Conservation (phyloP, 1,140 invertebrate species). For the Zaprionus inermis region DNA sequence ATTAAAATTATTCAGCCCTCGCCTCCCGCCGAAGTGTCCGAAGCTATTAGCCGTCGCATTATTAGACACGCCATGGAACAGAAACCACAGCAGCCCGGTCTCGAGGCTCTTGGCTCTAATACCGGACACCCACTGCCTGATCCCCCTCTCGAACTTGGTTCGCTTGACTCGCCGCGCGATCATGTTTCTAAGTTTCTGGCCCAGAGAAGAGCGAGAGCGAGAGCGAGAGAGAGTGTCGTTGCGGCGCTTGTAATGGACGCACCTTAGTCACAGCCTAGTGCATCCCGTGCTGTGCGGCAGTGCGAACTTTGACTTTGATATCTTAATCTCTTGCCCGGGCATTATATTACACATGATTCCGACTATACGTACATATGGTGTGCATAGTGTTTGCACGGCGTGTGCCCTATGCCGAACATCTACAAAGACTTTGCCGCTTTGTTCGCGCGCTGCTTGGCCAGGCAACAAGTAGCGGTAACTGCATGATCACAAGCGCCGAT, state of each 20-base stretch:
- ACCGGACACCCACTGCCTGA: neutral
- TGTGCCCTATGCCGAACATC: slow-evolving; percentile 66
- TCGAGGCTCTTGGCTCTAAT: neutral
- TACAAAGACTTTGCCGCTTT: slow-evolving; percentile 49
- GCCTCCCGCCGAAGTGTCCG: slow-evolving; percentile 59
- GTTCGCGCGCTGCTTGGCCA: neutral
- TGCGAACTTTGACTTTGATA: slow-evolving; percentile 79
- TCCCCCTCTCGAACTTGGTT: neutral
- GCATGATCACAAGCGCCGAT: slow-evolving; percentile 73
- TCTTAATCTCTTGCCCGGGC: slow-evolving; percentile 70
- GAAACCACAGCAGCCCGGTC: slow-evolving; percentile 58
- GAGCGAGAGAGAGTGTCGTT: slow-evolving; percentile 63
- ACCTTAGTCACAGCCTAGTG: slow-evolving; percentile 72
- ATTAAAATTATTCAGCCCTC: slow-evolving; percentile 65
- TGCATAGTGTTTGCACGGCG: slow-evolving; percentile 40
- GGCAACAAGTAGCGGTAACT: slow-evolving; percentile 69
- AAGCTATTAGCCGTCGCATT: slow-evolving; percentile 76
- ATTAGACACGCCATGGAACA: slow-evolving; percentile 69
- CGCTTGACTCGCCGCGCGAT: slow-evolving; percentile 44
- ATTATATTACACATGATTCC: slow-evolving; percentile 62
- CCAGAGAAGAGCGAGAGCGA: neutral
- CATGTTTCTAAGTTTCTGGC: slow-evolving; percentile 50
- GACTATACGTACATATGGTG: slow-evolving; percentile 9
- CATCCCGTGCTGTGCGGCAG: slow-evolving; percentile 60
- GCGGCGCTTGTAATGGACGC: slow-evolving; percentile 40